These are phyloP conservation scores for Portunus trituberculatus DNA, from an alignment of 1,140 invertebrate species.

Conservation along the genomic window DNA sequence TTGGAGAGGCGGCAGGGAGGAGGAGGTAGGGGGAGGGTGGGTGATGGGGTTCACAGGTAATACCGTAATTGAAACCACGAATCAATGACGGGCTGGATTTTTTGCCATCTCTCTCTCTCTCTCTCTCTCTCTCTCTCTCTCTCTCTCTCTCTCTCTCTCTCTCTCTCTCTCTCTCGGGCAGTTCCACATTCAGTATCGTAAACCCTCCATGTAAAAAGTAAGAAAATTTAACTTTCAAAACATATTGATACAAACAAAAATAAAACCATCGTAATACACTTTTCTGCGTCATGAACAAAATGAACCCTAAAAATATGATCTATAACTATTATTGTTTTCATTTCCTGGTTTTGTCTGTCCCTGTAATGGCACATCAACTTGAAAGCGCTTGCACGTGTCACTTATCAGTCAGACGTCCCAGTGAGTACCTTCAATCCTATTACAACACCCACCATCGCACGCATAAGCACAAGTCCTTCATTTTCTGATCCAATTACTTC, in stretches of 20 bases:
- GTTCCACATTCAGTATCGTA: not conserved
- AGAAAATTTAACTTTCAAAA: not conserved
- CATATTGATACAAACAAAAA: too few relatives aligned
- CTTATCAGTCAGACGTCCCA: not conserved
- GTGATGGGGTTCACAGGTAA: not conserved
- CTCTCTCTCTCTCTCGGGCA: not conserved
- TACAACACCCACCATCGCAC: too few relatives aligned
- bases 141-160: not conserved
- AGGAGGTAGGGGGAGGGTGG: not conserved
- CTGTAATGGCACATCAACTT: not conserved
- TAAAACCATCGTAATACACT: not conserved
- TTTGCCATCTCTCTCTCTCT: not conserved
- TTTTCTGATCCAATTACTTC: too few relatives aligned
- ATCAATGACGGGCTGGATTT: not conserved
- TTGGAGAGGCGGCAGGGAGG: not conserved
- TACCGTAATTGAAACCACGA: not conserved
- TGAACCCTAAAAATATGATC: not conserved
- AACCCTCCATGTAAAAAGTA: not conserved
- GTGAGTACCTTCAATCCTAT: too few relatives aligned
- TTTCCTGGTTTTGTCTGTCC: not conserved
- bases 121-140: slow-evolving; percentile 31
- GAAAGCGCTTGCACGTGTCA: not conserved
- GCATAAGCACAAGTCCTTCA: too few relatives aligned
- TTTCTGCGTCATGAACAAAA: not conserved
- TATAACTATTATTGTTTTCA: not conserved